These are phyloP conservation scores for Lepilemur septentrionalis DNA, from an alignment of 2,797 vertebrate species.

Conservation along the genomic window DNA sequence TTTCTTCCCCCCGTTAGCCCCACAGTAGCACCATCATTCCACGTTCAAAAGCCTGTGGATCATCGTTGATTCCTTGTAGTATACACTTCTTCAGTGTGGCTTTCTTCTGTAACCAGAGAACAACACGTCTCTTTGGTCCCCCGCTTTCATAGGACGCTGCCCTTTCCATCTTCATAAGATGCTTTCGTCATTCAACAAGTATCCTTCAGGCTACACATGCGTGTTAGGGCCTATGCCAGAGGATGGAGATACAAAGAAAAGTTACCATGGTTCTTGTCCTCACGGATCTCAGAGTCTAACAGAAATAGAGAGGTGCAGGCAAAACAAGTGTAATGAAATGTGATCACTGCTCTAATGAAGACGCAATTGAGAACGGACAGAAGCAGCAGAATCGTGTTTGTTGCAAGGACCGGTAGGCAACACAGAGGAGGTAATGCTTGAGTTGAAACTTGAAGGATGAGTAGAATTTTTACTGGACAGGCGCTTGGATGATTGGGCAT, in stretches of 20 bases:
- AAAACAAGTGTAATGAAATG: not conserved
- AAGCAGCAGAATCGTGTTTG: not conserved
- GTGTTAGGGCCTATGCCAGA: not conserved
- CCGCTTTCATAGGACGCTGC: not conserved
- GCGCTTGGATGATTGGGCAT: not conserved
- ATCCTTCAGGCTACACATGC: not conserved
- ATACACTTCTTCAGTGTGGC: not conserved
- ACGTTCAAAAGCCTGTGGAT: not conserved
- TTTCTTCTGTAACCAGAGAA: not conserved
- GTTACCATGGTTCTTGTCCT: not conserved
- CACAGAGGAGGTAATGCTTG: not conserved
- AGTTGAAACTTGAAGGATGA: not conserved
- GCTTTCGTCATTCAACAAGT: not conserved
- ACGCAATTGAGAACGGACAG: not conserved
- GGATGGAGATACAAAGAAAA: not conserved
- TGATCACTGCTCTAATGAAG: not conserved
- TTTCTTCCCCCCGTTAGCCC: too few species aligned
- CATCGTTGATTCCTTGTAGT: not conserved
- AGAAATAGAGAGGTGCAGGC: not conserved
- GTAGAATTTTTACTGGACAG: not conserved
- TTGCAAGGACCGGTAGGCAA: not conserved
- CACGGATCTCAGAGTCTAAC: not conserved
- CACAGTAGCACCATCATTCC: not conserved
- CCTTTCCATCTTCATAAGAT: not conserved
- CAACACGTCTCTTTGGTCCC: not conserved